Evolutionary conservation across 2,888 invertebrate species (phyloP).

Genomic region (Chorisops tibialis): DNA sequence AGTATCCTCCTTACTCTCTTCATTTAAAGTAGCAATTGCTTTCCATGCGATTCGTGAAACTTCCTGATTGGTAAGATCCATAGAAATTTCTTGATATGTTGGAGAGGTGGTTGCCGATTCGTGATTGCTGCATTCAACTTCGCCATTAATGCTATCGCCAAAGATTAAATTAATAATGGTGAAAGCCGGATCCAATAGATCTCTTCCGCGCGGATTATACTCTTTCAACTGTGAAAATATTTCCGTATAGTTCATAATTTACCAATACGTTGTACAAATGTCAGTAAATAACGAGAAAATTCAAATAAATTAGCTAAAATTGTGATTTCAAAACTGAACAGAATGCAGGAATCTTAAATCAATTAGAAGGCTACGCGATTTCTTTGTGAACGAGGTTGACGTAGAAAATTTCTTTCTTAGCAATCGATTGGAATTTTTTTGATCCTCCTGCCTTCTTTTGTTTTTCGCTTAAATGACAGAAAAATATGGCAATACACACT

Average conservation of each 20-base stretch:
- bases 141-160: background rate
- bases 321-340: background rate
- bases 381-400: constrained; percentile 1
- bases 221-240: constrained; percentile 41
- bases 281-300: background rate
- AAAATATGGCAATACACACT: background rate
- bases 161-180: background rate
- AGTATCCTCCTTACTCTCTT: too few species aligned
- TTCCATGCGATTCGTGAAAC: too few species aligned
- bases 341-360: too few species aligned
- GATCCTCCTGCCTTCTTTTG: background rate
- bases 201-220: constrained; percentile 34
- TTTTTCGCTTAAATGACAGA: background rate
- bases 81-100: too few species aligned
- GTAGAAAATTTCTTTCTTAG: constrained; percentile 8
- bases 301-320: background rate
- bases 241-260: constrained; percentile 42
- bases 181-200: background rate
- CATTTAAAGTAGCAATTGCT: too few species aligned
- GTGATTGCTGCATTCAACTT: too few species aligned
- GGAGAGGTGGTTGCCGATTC: too few species aligned
- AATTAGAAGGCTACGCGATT: constrained; percentile 17
- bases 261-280: background rate
- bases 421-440: background rate
- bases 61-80: too few species aligned